phyloP scores from a whole-genome alignment of 2,113 vertebrate genomes.

The Malurus alboscapulatus region DNA sequence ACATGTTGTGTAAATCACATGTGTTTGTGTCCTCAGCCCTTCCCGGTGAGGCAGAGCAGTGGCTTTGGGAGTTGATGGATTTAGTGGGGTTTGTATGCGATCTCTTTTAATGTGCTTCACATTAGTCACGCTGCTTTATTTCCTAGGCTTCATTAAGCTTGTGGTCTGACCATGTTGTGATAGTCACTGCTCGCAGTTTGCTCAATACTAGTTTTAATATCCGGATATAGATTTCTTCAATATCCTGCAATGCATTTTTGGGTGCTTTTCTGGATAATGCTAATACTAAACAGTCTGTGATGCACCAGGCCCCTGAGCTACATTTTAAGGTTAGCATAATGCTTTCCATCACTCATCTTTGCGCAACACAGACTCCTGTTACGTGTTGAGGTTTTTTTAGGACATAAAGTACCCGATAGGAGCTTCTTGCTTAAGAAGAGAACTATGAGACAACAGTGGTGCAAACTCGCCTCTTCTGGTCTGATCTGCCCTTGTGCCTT shows the following conservation, averaged over 20 bases:
- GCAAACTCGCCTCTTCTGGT: neutral
- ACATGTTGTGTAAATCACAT: neutral
- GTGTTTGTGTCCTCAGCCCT: neutral
- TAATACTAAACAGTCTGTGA: conserved; percentile 33
- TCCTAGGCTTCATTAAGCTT: conserved; percentile 37
- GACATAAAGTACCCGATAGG: neutral
- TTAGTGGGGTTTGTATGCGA: conserved; percentile 47
- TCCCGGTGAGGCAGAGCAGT: neutral
- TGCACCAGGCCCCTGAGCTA: conserved; percentile 18
- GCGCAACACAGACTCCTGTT: neutral
- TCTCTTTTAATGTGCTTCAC: conserved; percentile 32
- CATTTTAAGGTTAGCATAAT: conserved; percentile 27
- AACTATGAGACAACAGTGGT: neutral
- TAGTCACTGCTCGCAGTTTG: neutral
- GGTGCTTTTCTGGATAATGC: conserved; percentile 10
- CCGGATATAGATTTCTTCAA: conserved; percentile 64
- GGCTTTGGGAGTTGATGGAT: neutral
- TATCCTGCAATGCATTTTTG: conserved; percentile 63
- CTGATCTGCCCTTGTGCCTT: neutral
- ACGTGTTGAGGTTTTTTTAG: neutral
- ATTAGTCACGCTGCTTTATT: conserved; percentile 46
- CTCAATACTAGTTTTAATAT: conserved; percentile 63
- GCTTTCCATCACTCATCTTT: conserved; percentile 33
- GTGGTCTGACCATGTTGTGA: conserved; percentile 1
- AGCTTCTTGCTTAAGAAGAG: neutral